Conservation (phyloP, 2,113 vertebrate species). For the Nycticorax nycticorax region DNA sequence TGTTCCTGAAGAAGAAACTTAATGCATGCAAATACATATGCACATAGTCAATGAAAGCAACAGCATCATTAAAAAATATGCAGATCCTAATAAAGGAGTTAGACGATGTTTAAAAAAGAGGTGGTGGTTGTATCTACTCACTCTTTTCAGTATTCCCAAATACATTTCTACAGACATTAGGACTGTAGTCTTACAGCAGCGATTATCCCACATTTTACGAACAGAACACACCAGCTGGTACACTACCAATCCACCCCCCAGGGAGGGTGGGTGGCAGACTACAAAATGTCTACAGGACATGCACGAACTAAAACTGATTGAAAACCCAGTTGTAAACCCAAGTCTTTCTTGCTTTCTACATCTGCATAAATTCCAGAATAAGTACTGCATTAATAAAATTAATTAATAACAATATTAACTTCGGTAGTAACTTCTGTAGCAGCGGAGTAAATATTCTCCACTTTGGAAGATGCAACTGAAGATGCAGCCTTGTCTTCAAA, state of each 20-base stretch:
- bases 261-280: constrained; percentile 26
- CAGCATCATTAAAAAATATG: not conserved
- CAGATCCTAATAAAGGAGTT: not conserved
- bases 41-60: not conserved
- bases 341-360: not conserved
- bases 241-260: not conserved
- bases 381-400: not conserved
- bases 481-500: not conserved
- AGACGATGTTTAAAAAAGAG: not conserved
- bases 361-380: not conserved
- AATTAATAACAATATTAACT: not conserved
- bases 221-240: constrained; percentile 61
- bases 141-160: not conserved
- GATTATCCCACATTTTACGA: constrained; percentile 49
- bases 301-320: not conserved
- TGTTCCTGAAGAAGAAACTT: not conserved
- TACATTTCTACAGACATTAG: not conserved
- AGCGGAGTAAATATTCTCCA: not conserved
- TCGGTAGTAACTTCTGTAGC: not conserved
- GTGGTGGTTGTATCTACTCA: not conserved
- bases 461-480: not conserved
- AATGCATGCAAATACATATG: not conserved
- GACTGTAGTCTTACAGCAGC: not conserved
- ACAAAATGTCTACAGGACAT: constrained; percentile 50
- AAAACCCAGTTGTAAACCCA: not conserved